Evolutionary conservation across 2,113 vertebrate species (phyloP).

Genomic region (Pardalotus punctatus): DNA sequence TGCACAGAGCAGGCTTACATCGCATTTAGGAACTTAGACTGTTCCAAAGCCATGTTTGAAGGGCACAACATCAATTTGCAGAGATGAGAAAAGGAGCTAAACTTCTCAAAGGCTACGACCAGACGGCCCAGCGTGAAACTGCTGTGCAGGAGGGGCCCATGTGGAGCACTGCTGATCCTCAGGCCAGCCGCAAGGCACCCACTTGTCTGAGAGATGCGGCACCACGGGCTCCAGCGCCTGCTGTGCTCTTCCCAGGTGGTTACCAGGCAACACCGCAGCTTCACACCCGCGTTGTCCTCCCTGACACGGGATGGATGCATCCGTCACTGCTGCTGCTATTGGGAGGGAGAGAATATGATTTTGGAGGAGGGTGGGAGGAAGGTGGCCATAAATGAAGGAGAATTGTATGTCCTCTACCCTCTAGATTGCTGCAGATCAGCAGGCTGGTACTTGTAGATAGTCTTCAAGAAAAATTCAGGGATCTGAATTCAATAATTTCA

Average conservation of each 20-base stretch:
- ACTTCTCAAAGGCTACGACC: neutral
- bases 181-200: conserved; percentile 8
- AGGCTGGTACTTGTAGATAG: neutral
- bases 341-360: neutral
- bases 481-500: neutral
- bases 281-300: neutral
- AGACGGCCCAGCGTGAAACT: fast-evolving
- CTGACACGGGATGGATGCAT: neutral
- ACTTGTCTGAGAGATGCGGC: neutral
- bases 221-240: neutral
- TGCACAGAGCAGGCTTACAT: neutral
- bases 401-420: neutral
- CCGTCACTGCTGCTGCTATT: neutral
- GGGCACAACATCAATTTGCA: neutral
- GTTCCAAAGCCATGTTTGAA: neutral
- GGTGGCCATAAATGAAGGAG: neutral
- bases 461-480: neutral
- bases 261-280: conserved; percentile 32
- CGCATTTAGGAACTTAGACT: fast-evolving
- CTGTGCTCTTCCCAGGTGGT: neutral
- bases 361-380: neutral
- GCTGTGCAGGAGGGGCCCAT: neutral
- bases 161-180: neutral
- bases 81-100: neutral
- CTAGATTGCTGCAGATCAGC: neutral